Base-by-base conservation (phyloP, 2,888 invertebrate genomes). In the Cecidostiba fungosa region DNA sequence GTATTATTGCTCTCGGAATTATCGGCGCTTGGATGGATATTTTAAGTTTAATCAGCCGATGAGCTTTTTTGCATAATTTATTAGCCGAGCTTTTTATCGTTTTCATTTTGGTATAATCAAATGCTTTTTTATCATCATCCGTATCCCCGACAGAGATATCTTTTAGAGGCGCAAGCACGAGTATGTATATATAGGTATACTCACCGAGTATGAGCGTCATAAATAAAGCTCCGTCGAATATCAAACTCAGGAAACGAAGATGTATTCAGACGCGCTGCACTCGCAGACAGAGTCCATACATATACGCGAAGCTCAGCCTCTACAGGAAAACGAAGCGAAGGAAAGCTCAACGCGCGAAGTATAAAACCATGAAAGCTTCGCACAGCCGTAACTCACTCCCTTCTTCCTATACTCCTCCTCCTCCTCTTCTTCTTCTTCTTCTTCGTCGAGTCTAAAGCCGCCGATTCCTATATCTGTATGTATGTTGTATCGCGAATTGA, bases 401-500 rank as follows among this genome's bases (percentile, higher is more conserved):
- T 59, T 59, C n/a, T 3, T 59, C 54, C 19, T 23, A 59, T 59
- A 59, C n/a, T 43, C 43, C 43, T 43, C 6, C 36, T 36, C 36
- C 36, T 3, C 36, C 6, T 36, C 43, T 0, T 39, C 39, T 23
- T 43, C 39, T 36, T n/a, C 69, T 29, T 23, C 12, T 12, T 43
- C 36, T 59, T 19, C 14, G 59, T 72, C 59, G 47, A 72, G 59
- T 81, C 81, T 80, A 77, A 77, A 72, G 81, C 77, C 70, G 85
- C 77, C 81, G 81, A 85, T 79, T 79, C 62, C 54, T 12, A 10
- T 43, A 43, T 8, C 0, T 43, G 12, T 43, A 12, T 43, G 2
- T 43, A 12, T 10, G 12, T 12, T 43, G 62, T 70, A 79, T 78
- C 73, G 78, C 82, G 85, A 82, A 85, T 82, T 78, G 82, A 77